These are phyloP conservation scores for Caenorhabditis sp. DNA, from an alignment of 2,888 invertebrate genomes.

Conservation along the genomic window DNA sequence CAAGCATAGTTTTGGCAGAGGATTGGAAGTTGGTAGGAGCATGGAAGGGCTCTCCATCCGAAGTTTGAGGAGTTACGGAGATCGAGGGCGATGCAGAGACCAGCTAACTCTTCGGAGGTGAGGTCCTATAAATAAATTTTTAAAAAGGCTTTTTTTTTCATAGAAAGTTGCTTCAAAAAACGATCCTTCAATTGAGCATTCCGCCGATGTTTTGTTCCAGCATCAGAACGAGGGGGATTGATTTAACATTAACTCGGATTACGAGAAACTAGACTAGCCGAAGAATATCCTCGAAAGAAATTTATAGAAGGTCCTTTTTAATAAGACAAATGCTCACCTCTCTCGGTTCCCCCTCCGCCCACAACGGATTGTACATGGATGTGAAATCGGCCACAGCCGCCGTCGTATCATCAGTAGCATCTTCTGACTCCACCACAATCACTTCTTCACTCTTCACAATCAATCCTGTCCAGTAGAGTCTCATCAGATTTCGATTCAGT, in stretches of 20 bases:
- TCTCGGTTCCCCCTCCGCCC: conserved; percentile 65
- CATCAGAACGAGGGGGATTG: no score
- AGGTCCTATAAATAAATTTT: conserved; percentile 8
- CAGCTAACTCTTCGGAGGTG: background rate
- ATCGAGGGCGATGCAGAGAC: conserved; percentile 62
- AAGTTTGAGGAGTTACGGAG: conserved; percentile 32
- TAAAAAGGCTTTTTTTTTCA: no score
- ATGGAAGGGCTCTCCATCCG: conserved; percentile 76
- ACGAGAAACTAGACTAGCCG: no score
- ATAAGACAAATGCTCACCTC: conserved; percentile 44
- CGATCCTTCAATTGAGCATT: no score
- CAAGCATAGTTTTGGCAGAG: conserved; percentile 80
- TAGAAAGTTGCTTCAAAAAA: no score
- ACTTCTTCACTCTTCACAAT: background rate
- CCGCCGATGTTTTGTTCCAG: no score
- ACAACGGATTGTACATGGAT: conserved; percentile 69
- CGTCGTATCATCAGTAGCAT: background rate
- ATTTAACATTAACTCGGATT: no score
- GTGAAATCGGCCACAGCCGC: conserved; percentile 23
- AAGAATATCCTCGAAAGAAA: no score
- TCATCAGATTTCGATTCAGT: background rate
- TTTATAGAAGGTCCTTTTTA: no score
- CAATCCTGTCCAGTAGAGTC: conserved; percentile 60
- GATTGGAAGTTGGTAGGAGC: conserved; percentile 62
- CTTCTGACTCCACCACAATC: conserved; percentile 39